Evolutionary conservation across 2,113 vertebrate species (phyloP).

Genomic region (Epinephelus lanceolatus): DNA sequence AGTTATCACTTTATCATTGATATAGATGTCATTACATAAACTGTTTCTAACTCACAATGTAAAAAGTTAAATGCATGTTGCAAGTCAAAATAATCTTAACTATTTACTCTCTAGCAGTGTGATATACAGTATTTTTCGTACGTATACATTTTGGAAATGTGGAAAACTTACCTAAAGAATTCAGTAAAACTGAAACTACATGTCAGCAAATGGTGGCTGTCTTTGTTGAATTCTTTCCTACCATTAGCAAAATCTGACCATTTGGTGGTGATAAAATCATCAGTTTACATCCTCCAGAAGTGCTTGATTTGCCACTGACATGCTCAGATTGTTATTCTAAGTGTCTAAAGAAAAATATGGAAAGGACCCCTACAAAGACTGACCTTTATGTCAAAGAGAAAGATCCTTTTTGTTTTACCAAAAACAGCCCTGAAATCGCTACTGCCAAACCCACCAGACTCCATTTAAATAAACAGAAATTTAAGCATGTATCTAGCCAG

Average conservation of each 20-base stretch:
- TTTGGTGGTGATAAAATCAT: slow-evolving; percentile 13
- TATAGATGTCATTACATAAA: not conserved
- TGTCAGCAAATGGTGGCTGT: not conserved
- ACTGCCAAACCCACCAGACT: no score
- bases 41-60: not conserved
- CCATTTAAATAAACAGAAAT: no score
- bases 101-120: not conserved
- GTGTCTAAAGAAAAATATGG: no score
- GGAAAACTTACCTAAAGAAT: not conserved
- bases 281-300: no score
- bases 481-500: no score
- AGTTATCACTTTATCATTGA: not conserved
- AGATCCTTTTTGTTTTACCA: no score
- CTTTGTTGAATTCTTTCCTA: not conserved
- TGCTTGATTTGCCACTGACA: no score
- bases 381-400: no score
- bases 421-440: no score
- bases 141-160: not conserved
- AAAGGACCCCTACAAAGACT: no score
- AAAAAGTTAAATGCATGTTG: not conserved
- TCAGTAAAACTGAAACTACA: not conserved
- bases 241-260: not conserved
- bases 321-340: no score
- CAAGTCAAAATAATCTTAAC: no score
- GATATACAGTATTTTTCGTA: not conserved